These are phyloP conservation scores for Hoplostethus mediterraneus DNA, from an alignment of 2,797 vertebrate species.

Conservation along the genomic window DNA sequence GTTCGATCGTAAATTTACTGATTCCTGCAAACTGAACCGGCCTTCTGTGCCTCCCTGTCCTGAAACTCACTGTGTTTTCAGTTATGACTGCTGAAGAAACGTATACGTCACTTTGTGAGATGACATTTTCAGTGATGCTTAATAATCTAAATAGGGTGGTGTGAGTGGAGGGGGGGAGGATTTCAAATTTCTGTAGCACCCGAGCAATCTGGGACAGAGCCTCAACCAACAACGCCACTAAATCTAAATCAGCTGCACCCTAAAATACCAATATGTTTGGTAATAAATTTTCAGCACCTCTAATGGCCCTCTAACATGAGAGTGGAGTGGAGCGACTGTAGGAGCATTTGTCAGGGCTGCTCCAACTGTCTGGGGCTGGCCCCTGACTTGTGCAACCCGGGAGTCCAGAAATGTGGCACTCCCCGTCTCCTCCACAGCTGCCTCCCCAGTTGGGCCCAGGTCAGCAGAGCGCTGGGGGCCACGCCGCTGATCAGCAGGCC, in stretches of 20 bases:
- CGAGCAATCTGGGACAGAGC: slow-evolving; percentile 54
- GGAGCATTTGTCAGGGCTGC: slow-evolving; percentile 81
- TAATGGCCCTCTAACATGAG: slow-evolving; percentile 67
- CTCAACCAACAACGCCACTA: slow-evolving; percentile 61
- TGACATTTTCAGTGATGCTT: slow-evolving; percentile 23
- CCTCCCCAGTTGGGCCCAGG: slow-evolving; percentile 79
- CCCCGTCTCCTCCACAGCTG: slow-evolving; percentile 83
- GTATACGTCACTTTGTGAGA: slow-evolving; percentile 2
- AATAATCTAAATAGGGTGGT: background rate
- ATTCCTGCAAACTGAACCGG: background rate
- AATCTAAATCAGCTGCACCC: slow-evolving; percentile 84
- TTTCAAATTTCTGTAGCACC: slow-evolving; percentile 24
- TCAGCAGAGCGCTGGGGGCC: slow-evolving; percentile 72
- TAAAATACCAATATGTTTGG: slow-evolving; percentile 87
- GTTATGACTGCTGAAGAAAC: slow-evolving; percentile 13
- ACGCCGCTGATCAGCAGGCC: slow-evolving; percentile 60
- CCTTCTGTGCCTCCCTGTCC: background rate
- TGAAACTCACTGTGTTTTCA: slow-evolving; percentile 1
- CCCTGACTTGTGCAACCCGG: slow-evolving; percentile 68
- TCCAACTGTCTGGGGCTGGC: slow-evolving; percentile 79
- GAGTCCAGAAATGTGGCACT: slow-evolving; percentile 83
- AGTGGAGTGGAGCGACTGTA: slow-evolving; percentile 10
- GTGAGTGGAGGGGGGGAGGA: slow-evolving; percentile 7
- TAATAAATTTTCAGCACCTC: slow-evolving; percentile 84
- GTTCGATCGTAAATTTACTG: background rate